Base-by-base conservation (phyloP, 1,140 invertebrate species). In the Cydia fagiglandana region DNA sequence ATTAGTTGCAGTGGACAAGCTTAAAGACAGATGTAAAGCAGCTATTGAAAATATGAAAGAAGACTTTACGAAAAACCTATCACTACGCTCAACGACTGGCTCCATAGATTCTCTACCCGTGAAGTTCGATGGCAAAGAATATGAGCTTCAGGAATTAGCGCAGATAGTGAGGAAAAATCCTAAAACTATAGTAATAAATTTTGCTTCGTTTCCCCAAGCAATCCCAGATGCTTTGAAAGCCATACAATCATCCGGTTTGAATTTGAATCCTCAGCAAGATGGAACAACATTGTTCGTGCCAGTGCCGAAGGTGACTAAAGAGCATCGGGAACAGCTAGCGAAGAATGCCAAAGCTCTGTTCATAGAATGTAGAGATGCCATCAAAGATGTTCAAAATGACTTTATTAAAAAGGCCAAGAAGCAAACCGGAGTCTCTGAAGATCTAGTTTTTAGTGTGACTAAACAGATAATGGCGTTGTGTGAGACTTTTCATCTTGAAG, bases 191-290 rank as follows among this genome's bases (percentile, higher is more conserved):
- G 94, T 98, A 2, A 93, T 99, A 9, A 97, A 98, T 89, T 95
- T 97, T 93, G 88, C 95, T 76, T 93, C 95, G 2, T 97, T 98
- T 91, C 97, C 98, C 9, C 96, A 97, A 94, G 96, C 95, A 7
- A 96, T 97, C 80, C 96, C 96, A 64, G 93, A 95, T 81, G 96
- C 97, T 12, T 79, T 98, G 24, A 95, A 96, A 82, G 95, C 96
- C 5, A 94, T 99, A 34, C 82, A 93, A 34, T 95, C 94, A 61
- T 97, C 97, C 78, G 97, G 97, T 70, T 95, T 99, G 94, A 98
- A 98, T 90, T 93, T 99, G 34, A 99, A 98, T 94, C 98, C 98
- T 0, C 98, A 99, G 88, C 97, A 98, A 91, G 98, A 99, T 88
- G 98, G 98, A 45, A 98, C 97, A 15, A 97, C 95, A 1, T 88